These are phyloP conservation scores for Myotis lucifugus DNA, from an alignment of 2,113 vertebrate species.

Conservation along the genomic window DNA sequence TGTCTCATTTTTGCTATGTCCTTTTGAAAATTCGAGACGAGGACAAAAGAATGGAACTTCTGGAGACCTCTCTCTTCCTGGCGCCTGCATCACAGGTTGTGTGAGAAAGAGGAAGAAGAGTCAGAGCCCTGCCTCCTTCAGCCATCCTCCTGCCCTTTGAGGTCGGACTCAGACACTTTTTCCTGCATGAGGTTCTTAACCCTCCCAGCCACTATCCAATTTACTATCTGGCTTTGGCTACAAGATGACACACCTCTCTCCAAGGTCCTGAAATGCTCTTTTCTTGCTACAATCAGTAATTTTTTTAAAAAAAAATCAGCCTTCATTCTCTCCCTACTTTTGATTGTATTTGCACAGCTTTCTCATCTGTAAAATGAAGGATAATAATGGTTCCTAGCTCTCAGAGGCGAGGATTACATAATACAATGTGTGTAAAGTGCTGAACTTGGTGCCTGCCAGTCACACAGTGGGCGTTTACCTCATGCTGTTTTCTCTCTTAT, in stretches of 20 bases:
- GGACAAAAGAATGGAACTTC: constrained; percentile 77
- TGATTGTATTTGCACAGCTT: not conserved
- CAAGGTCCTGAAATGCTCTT: not conserved
- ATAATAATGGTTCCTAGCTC: not conserved
- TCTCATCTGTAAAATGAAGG: not conserved
- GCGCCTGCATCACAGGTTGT: constrained; percentile 71
- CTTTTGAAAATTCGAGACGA: constrained; percentile 67
- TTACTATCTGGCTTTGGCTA: accelerated
- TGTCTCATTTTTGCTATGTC: constrained; percentile 79
- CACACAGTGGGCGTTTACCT: not conserved
- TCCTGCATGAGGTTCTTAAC: not conserved
- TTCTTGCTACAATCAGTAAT: not conserved
- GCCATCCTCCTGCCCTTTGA: no score
- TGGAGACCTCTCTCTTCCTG: constrained; percentile 80
- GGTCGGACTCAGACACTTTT: no score
- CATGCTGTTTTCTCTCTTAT: not conserved
- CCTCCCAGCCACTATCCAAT: not conserved
- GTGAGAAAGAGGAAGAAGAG: not conserved
- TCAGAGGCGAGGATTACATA: not conserved
- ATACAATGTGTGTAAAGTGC: not conserved
- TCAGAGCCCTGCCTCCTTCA: not conserved
- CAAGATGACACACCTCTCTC: not conserved
- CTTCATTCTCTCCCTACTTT: not conserved
- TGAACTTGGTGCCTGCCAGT: not conserved
- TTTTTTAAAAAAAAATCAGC: not conserved